Percentiles rank a stretch among this genome's conserved stretches.
These are phyloP conservation scores for Poecile montanus DNA, from an alignment of 2,797 vertebrate genomes.

Conservation along the genomic window DNA sequence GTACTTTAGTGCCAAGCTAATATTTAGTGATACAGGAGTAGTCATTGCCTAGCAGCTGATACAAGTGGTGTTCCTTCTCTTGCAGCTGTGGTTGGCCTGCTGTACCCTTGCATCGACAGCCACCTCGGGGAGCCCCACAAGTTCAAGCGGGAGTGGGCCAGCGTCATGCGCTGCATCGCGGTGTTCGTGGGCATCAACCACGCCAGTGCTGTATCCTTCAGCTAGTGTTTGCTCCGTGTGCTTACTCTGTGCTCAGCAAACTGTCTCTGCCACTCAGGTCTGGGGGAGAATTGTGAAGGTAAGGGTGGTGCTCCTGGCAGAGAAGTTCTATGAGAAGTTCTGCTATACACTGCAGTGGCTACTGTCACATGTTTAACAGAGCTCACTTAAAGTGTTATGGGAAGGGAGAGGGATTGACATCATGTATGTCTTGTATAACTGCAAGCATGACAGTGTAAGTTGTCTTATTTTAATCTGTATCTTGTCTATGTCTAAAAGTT, in stretches of 20 bases:
- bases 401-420: fast-evolving
- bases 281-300: neutral
- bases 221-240: fast-evolving
- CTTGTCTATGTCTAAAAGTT: neutral
- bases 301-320: neutral
- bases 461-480: neutral
- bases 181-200: slow-evolving; percentile 99
- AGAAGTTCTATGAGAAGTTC: neutral
- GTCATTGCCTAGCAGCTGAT: neutral
- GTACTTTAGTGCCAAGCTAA: neutral
- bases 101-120: slow-evolving; percentile 97
- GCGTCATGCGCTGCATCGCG: slow-evolving; percentile 97
- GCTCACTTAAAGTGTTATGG: neutral
- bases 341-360: neutral
- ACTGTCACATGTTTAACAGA: fast-evolving
- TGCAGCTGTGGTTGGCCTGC: slow-evolving; percentile 92
- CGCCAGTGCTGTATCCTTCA: slow-evolving; percentile 97
- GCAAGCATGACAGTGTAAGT: neutral
- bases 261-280: neutral
- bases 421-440: neutral
- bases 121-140: slow-evolving; percentile 97
- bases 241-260: neutral
- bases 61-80: neutral
- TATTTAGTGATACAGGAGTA: neutral
- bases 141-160: slow-evolving; percentile 98